Conservation (phyloP, 2,797 vertebrate genomes). For the Atherinosoma microstoma region DNA sequence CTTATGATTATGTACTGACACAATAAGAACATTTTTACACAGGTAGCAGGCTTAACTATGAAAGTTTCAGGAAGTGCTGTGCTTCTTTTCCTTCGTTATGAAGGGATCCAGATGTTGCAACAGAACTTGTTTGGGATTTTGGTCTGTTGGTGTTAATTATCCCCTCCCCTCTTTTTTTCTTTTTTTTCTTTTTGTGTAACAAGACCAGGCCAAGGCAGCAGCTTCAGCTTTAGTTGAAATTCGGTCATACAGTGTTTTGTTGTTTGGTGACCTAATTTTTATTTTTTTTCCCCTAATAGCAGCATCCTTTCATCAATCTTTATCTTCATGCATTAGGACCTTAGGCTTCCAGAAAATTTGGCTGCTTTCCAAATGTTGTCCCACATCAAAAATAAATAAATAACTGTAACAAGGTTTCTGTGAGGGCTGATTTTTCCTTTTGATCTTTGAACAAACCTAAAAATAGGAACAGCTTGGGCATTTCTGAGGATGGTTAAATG, state of each 20-base stretch:
- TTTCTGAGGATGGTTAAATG: neutral
- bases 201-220: neutral
- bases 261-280: conserved; percentile 1
- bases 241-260: neutral
- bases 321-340: neutral
- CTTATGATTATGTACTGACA: too few species aligned
- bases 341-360: neutral
- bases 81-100: neutral
- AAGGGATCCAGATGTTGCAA: neutral
- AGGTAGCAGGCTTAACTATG: neutral
- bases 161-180: neutral
- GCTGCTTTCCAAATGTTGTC: neutral
- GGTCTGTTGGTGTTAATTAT: neutral
- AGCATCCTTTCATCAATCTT: conserved; percentile 15
- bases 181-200: neutral
- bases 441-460: neutral
- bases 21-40: too few species aligned
- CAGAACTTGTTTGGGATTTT: neutral
- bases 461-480: too few species aligned
- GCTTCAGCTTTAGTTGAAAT: conserved; percentile 6
- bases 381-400: neutral
- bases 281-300: conserved; percentile 1
- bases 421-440: neutral
- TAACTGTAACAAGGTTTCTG: neutral
- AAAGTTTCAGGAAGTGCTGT: neutral